These are phyloP conservation scores for Papilio helenus DNA, from an alignment of 1,140 invertebrate genomes.

Conservation along the genomic window DNA sequence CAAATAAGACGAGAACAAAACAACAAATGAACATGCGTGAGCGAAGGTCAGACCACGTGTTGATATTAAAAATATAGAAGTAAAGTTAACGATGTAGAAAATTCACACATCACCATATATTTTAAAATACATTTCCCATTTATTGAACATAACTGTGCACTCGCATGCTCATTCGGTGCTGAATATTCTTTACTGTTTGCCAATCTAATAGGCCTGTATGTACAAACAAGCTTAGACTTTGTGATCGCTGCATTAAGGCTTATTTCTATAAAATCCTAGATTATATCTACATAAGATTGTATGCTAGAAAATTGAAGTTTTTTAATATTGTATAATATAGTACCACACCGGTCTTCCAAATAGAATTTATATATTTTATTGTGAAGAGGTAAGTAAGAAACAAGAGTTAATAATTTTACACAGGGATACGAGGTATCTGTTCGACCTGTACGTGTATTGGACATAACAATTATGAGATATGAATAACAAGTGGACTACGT, in stretches of 20 bases:
- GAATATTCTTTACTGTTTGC: constrained; percentile 49
- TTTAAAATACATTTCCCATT: constrained; percentile 31
- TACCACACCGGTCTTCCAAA: constrained; percentile 37
- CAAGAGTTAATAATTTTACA: constrained; percentile 39
- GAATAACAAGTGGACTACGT: constrained; percentile 20
- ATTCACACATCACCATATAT: constrained; percentile 40
- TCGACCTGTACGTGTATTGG: constrained; percentile 17
- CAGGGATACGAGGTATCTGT: constrained; percentile 22
- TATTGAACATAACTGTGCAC: constrained; percentile 55
- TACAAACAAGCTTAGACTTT: constrained; percentile 62
- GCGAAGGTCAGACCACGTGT: constrained; percentile 46
- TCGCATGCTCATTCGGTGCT: constrained; percentile 76
- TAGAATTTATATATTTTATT: constrained; percentile 30
- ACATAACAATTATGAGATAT: constrained; percentile 18
- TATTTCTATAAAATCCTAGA: constrained; percentile 24
- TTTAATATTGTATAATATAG: constrained; percentile 6
- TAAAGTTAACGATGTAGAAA: constrained; percentile 38
- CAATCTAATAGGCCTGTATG: constrained; percentile 62
- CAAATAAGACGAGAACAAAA: constrained; percentile 65
- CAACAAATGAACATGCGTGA: constrained; percentile 77
- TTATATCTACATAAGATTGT: constrained; percentile 28
- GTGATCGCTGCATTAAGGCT: constrained; percentile 40
- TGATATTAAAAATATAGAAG: constrained; percentile 38
- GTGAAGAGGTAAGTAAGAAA: constrained; percentile 25
- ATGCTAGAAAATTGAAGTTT: constrained; percentile 6